These are phyloP conservation scores for Spilosoma lubricipeda DNA, from an alignment of 2,888 invertebrate species.

Conservation along the genomic window DNA sequence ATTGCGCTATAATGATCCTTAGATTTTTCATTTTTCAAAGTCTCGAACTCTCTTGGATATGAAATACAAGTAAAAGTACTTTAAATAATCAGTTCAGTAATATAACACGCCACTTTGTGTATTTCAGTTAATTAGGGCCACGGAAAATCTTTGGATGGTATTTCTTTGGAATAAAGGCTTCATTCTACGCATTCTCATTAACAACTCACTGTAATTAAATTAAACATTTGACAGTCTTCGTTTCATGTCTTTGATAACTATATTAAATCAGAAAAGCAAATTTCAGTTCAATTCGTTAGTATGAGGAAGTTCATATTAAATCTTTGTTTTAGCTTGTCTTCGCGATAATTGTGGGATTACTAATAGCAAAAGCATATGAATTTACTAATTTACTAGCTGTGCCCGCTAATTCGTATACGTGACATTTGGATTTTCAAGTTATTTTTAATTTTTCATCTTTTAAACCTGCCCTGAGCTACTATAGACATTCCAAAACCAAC, in stretches of 20 bases:
- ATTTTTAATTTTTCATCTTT: no score
- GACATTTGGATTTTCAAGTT: no score
- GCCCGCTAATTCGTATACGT: no score
- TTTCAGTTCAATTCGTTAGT: not conserved
- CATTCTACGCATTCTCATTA: slow-evolving; percentile 9
- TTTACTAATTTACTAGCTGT: no score
- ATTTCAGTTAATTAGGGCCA: slow-evolving; percentile 20
- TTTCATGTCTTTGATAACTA: not conserved
- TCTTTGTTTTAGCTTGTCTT: not conserved
- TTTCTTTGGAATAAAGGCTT: slow-evolving; percentile 4
- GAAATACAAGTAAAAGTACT: not conserved
- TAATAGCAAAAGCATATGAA: not conserved
- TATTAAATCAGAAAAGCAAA: not conserved
- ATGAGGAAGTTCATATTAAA: not conserved
- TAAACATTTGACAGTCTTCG: slow-evolving; percentile 1
- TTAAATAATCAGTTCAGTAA: slow-evolving; percentile 19
- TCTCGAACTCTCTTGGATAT: not conserved
- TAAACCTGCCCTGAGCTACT: no score
- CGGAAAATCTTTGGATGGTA: not conserved
- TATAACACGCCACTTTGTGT: slow-evolving; percentile 4
- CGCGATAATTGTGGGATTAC: not conserved
- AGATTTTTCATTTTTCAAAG: not conserved
- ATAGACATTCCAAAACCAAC: no score
- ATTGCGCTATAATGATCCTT: not conserved
- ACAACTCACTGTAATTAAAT: slow-evolving; percentile 1